Conservation (phyloP, 2,797 vertebrate genomes). For the Pelodytes ibericus region DNA sequence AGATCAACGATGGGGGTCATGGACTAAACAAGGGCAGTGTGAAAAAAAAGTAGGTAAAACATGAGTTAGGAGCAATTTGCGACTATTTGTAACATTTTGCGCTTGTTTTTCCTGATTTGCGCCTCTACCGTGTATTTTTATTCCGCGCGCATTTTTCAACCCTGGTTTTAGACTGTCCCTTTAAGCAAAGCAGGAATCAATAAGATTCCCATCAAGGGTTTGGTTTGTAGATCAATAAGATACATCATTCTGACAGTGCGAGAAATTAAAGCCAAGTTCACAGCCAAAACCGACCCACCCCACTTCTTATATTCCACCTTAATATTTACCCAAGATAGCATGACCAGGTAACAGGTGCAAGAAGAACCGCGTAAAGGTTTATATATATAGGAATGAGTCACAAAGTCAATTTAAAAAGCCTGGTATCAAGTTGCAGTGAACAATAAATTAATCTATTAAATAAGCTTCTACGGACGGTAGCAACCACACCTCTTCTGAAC, state of each 20-base stretch:
- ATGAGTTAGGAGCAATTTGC: no score
- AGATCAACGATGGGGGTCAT: no score
- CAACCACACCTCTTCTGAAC: no score
- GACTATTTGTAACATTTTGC: no score
- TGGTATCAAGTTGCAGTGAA: not conserved
- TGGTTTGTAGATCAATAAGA: not conserved
- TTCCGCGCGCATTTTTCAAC: no score
- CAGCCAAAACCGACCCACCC: not conserved
- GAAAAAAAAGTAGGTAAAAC: no score
- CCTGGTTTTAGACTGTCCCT: not conserved
- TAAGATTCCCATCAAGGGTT: not conserved
- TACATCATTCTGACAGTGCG: not conserved
- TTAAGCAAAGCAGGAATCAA: not conserved
- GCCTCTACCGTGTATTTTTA: no score
- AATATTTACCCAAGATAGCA: not conserved
- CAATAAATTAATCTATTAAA: conserved; percentile 5
- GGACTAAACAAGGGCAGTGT: no score
- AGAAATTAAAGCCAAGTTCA: not conserved
- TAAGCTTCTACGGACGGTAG: not conserved
- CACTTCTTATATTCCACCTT: not conserved
- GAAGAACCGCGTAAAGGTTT: not conserved
- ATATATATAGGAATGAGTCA: not conserved
- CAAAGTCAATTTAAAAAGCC: not conserved
- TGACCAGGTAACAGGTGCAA: not conserved
- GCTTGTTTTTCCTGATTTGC: no score